Evolutionary conservation across 2,113 vertebrate species (phyloP), one percentile per base, ranked within the genome.

Genomic region (Poeciliopsis turrubarensis): DNA sequence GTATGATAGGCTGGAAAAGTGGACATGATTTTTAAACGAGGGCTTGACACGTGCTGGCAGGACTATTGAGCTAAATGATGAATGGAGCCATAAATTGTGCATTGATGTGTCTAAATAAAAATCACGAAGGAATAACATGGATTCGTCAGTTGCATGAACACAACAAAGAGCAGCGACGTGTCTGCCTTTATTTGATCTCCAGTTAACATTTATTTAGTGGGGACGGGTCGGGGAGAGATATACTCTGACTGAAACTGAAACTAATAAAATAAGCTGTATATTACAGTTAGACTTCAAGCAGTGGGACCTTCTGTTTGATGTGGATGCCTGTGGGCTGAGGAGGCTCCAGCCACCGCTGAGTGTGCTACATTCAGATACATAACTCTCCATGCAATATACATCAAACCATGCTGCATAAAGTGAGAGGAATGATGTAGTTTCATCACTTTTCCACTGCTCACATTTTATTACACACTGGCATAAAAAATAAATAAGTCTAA

Each of bases 91-190:
- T 73, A 44, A 77, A 84, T 75, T 65, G 34, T 65, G 80, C 75
- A 30, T 82, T 68, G 68, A 87, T 82, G 73, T 57, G 32, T 82
- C 32, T 73, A 60, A 76, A 86, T 78, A 83, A 65, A 65, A 87
- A 83, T 26, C 14, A 60, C 54, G 25, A 77, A 15, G 54, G 60
- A 76, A 63, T 73, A 41, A 30, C 0, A 13, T 32, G 64, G 65
- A 47, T 74, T 64, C 67, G 22, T 6, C 26, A 67, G 29, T 70
- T 25, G 1, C 44, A 68, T 25, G 9, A 70, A 37, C 44, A 41
- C 64, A 29, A 44, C 57, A 63, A 27, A 60, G 11, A 65, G 1
- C 64, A 54, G 70, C 57, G 51, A 51, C 60, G 61, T 17, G 30
- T 68, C 51, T 62, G 44, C 29, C 34, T 57, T 31, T 27, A 22